Conservation (phyloP, 2,113 vertebrate species). For the Gymnobelideus leadbeateri region DNA sequence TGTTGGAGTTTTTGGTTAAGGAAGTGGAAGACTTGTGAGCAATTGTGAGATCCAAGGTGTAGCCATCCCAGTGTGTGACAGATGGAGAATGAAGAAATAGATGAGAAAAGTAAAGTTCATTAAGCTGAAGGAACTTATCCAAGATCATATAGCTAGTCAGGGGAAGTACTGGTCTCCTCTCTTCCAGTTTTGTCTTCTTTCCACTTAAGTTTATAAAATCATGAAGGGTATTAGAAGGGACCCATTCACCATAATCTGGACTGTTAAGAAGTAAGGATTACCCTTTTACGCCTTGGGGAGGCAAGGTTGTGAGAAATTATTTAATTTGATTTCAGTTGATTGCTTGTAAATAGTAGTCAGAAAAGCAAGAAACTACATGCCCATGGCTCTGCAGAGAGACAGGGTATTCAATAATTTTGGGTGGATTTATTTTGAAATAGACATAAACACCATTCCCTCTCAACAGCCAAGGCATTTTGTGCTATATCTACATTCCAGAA, state of each 20-base stretch:
- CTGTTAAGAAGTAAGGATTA: not conserved
- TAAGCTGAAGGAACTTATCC: not conserved
- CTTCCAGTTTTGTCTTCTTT: not conserved
- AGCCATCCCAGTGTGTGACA: not conserved
- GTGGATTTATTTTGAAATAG: not conserved
- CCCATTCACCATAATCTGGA: not conserved
- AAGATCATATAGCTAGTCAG: not conserved
- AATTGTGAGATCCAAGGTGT: not conserved
- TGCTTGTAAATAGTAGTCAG: not conserved
- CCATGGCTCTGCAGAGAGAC: fast-evolving
- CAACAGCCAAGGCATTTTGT: not conserved
- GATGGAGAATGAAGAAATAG: not conserved
- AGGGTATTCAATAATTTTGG: not conserved
- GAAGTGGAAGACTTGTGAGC: not conserved
- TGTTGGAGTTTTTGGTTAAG: not conserved
- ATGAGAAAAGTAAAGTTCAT: not conserved
- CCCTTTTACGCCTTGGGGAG: not conserved
- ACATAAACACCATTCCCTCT: not conserved
- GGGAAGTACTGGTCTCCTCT: not conserved
- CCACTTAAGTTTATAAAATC: not conserved
- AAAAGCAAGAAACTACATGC: not conserved
- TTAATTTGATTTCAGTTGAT: not conserved
- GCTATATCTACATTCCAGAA: not conserved
- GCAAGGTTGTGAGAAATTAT: not conserved
- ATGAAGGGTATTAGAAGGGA: not conserved